Conservation (phyloP, 2,113 vertebrate species). For the Chlamydotis undulata region DNA sequence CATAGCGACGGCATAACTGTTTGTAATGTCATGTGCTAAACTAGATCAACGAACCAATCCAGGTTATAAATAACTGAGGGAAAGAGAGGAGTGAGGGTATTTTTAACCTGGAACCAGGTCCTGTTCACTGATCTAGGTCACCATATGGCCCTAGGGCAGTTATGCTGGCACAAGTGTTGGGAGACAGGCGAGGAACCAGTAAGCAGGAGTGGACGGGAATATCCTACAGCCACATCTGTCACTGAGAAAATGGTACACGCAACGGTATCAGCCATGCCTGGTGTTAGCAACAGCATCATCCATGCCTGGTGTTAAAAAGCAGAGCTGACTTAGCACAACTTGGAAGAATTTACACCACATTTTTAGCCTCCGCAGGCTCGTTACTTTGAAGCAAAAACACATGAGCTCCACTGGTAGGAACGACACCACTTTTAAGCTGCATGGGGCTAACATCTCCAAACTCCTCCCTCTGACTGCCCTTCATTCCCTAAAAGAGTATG, state of each 20-base stretch:
- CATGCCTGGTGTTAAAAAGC: neutral
- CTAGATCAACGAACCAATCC: neutral
- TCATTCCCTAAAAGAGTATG: neutral
- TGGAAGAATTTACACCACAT: neutral
- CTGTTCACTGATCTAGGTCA: neutral
- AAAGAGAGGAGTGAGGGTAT: neutral
- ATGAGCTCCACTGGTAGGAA: neutral
- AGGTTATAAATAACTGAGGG: neutral
- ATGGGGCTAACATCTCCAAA: neutral
- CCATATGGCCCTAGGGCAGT: neutral
- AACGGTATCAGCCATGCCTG: neutral
- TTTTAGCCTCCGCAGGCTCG: neutral
- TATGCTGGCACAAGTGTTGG: neutral
- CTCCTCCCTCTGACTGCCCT: neutral
- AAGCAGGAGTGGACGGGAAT: neutral
- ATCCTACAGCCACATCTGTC: neutral
- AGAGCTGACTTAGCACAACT: neutral
- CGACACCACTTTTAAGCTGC: neutral
- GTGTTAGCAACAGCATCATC: neutral
- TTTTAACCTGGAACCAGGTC: neutral
- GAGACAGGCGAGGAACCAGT: neutral
- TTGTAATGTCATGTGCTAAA: neutral
- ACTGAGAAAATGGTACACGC: neutral
- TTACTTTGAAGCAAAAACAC: slow-evolving; percentile 12
- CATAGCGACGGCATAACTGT: neutral